Conservation (phyloP, 2,888 invertebrate species). For the Agonum fuliginosum region DNA sequence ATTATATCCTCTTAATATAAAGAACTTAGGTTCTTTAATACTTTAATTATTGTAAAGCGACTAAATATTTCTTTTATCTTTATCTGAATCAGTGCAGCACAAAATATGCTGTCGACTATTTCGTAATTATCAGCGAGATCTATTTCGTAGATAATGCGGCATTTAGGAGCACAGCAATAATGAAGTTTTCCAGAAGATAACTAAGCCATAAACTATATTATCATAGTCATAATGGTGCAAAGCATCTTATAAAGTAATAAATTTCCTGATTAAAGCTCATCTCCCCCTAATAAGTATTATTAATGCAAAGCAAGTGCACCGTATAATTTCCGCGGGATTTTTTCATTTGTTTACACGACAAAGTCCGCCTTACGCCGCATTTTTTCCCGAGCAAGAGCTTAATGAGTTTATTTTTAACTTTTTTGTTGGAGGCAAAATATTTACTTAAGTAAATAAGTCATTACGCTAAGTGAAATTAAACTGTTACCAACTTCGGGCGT, state of each 20-base stretch:
- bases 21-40: no score
- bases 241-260: constrained; percentile 3
- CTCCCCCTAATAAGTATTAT: not conserved
- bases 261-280: not conserved
- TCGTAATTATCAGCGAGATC: no score
- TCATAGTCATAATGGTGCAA: not conserved
- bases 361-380: not conserved
- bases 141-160: not conserved
- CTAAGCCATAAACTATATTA: not conserved
- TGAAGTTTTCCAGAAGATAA: not conserved
- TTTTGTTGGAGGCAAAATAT: constrained; percentile 15
- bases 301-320: not conserved
- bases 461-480: constrained; percentile 38
- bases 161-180: not conserved
- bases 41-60: no score
- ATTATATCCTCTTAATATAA: no score
- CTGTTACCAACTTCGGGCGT: not conserved
- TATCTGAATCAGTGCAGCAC: no score
- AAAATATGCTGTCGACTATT: no score
- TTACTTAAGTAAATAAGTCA: constrained; percentile 45
- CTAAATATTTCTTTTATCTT: no score
- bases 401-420: constrained; percentile 45
- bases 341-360: constrained; percentile 9
- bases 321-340: not conserved
- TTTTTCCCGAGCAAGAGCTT: not conserved